Conservation (phyloP, 2,888 invertebrate genomes). For the Ochropleura plecta region DNA sequence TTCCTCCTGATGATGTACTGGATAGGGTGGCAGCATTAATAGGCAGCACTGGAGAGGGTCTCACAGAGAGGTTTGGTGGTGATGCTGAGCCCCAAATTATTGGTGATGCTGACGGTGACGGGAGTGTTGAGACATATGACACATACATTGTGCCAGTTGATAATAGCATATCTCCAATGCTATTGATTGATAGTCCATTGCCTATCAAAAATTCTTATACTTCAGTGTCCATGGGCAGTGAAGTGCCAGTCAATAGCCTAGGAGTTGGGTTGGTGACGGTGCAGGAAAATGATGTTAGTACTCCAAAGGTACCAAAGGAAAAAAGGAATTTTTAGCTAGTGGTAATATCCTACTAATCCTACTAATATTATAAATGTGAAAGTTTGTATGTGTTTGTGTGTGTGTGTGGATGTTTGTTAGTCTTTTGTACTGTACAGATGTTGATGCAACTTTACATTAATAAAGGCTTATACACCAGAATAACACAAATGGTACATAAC, state of each 20-base stretch:
- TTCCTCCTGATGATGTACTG: conserved; percentile 4
- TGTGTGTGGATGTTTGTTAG: too few species aligned
- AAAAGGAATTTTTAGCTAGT: not conserved
- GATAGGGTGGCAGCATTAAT: conserved; percentile 2
- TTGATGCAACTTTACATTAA: too few species aligned
- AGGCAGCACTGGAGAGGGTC: conserved; percentile 1
- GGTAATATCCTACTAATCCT: not conserved
- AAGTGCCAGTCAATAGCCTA: not conserved
- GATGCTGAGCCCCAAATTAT: not conserved
- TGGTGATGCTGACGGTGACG: not conserved
- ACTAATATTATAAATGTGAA: not conserved
- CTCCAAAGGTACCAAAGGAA: not conserved
- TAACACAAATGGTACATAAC: too few species aligned
- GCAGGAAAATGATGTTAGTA: not conserved
- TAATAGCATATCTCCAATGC: not conserved
- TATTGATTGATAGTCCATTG: not conserved
- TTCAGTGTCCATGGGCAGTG: not conserved
- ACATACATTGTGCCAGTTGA: not conserved
- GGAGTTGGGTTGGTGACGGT: too few species aligned
- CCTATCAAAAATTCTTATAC: not conserved
- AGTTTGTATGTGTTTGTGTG: not conserved
- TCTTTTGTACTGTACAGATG: too few species aligned
- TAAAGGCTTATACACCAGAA: too few species aligned
- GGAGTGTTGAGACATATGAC: not conserved
- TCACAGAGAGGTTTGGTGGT: not conserved